phyloP scores from a whole-genome alignment of 2,797 vertebrate species.

The Peromyscus melanophrys region DNA sequence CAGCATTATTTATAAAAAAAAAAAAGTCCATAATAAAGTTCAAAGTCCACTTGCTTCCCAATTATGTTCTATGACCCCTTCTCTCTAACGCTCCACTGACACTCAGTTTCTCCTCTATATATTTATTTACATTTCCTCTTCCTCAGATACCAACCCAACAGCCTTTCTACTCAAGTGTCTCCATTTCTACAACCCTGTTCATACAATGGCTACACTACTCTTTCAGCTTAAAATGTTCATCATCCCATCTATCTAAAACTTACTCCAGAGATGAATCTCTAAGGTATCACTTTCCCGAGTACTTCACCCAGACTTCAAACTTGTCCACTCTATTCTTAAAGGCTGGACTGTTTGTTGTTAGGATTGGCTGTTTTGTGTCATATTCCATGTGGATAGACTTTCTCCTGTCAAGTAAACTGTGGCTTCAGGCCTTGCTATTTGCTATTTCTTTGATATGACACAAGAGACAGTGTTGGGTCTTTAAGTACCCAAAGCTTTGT shows the following conservation, averaged over 20 bases:
- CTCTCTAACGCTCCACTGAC: not conserved
- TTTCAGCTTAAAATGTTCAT: not conserved
- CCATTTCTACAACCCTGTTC: not conserved
- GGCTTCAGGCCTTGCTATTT: not conserved
- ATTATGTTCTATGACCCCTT: not conserved
- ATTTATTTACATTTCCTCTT: not conserved
- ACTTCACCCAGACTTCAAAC: not conserved
- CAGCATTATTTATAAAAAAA: not conserved
- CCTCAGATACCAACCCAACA: not conserved
- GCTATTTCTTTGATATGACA: not conserved
- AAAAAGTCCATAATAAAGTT: not conserved
- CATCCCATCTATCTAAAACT: not conserved
- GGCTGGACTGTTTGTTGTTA: not conserved
- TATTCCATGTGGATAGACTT: not conserved
- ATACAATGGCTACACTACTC: not conserved
- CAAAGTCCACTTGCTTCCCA: not conserved
- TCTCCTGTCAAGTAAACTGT: not conserved
- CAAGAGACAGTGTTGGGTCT: not conserved
- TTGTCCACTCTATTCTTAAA: not conserved
- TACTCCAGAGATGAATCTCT: not conserved
- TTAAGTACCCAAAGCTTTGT: not conserved
- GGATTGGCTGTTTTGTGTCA: not conserved
- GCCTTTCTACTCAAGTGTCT: not conserved
- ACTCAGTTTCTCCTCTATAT: accelerated
- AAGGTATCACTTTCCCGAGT: not conserved